Evolutionary conservation across 1,140 invertebrate genomes (phyloP), one percentile per base, ranked within the genome.

Genomic region (Penaeus chinensis): DNA sequence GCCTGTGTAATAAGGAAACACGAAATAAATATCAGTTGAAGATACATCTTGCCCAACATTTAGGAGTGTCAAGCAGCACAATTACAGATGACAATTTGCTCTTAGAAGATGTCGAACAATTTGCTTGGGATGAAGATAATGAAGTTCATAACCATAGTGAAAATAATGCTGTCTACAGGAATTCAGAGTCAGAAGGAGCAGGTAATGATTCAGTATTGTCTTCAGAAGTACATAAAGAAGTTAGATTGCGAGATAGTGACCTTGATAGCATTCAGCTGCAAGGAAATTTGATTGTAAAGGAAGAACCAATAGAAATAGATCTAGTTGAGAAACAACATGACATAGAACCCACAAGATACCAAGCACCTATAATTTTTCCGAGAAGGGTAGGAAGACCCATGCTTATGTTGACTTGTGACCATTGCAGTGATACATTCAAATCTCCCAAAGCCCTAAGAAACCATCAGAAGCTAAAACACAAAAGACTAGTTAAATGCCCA

Each of bases 381-480:
- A 62, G 19, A 22, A 18, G 71, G 4, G 10, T 83, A 47, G 54
- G 54, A 13, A 54, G 54, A 8, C 54, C 54, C 1, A 54, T 54
- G 16, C 0, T 54, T 54, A 54, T 54, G 54, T 54, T 54, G 54
- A 65, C 69, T 0, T 87, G 86, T 60, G 80, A 87, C 60, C 47
- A 24, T 3, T 87, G 86, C 20, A 16, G 24, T 20, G 54, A 60
- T 11, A 37, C 47, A 7, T 87, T 87, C 60, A 87, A 74, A 82
- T 77, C 47, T 22, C 24, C 63, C 61, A 87, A 79, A 22, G 71
- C 69, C 13, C 61, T 87, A 10, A 47, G 69, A 8, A 65, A 63
- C 20, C 86, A 87, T 27, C 54, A 78, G 18, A 87, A 82, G 62
- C 61, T 65, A 24, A 87, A 78, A 19, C 86, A 87, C 80, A 65